Evolutionary conservation across 2,797 vertebrate species (phyloP), one percentile per base, ranked within the genome.

Genomic region (Sarcophilus harrisii): DNA sequence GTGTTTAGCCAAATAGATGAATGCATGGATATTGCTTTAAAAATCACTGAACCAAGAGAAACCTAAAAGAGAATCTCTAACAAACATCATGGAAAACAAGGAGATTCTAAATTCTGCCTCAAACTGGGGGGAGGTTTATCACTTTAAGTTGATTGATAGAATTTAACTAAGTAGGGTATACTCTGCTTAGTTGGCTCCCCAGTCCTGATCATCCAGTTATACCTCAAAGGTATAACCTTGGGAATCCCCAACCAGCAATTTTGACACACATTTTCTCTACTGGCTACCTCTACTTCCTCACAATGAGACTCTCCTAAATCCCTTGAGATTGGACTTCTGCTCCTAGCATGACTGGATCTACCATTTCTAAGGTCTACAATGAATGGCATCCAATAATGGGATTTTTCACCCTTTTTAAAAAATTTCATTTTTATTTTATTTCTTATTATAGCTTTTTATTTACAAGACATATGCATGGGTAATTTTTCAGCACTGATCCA

Each of bases 261-360:
- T 38, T 73, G 32, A n/a, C 62, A n/a, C n/a, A n/a, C 62, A 38
- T 73, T n/a, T 73, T 73, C 32, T 73, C 16, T 32, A 73, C 32
- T 5, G n/a, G 14, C 16, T 18, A 18, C n/a, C 14, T 73, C 62
- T 73, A 73, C 16, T n/a, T 18, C 14, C 62, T 73, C 62, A 73
- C 16, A 73, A 1, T 73, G 16, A 16, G 4, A n/a, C 32, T 66
- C 1, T 66, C 14, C 13, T 66, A n/a, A 32, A 91, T 57, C 18
- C 49, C 58, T 92, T 52, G n/a, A 45, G 58, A 91, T 52, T 93
- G 58, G 81, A 49, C 91, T 90, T 55, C 57, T n/a, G 93, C 90
- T 28, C 52, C 29, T 57, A 38, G 45, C 32, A 54, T 57, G 58
- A 16, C 28, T 92, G 55, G 90, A 57, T 58, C 11, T 60, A 0